Evolutionary conservation across 2,797 vertebrate species (phyloP).

Genomic region (Podarcis lilfordi): DNA sequence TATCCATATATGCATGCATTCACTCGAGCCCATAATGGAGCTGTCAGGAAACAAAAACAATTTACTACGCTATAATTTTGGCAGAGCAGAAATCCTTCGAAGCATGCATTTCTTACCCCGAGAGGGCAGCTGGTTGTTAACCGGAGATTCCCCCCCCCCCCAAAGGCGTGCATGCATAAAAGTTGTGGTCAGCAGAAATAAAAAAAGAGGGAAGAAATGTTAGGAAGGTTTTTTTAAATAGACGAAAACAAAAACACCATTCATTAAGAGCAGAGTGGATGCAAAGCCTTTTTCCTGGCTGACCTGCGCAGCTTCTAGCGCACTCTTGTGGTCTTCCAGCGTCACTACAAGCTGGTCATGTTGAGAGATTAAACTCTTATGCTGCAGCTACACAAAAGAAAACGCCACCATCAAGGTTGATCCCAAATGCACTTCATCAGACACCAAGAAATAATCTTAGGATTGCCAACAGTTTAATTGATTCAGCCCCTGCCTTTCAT

Average conservation of each 20-base stretch:
- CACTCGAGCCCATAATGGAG: not conserved
- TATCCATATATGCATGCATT: conserved; percentile 27
- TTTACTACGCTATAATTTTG: conserved; percentile 31
- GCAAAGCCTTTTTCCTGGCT: conserved; percentile 72
- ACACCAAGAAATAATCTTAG: not conserved
- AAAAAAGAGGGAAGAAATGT: conserved; percentile 29
- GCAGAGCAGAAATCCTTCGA: conserved; percentile 18
- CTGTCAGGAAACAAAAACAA: conserved; percentile 1
- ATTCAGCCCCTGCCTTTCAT: not conserved
- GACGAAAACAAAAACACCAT: not conserved
- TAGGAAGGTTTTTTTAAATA: not conserved
- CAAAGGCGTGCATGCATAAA: conserved; percentile 72
- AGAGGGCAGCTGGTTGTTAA: conserved; percentile 10
- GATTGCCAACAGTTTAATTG: not conserved
- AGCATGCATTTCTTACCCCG: conserved; percentile 51
- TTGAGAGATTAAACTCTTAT: conserved; percentile 90
- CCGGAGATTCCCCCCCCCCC: conserved; percentile 31
- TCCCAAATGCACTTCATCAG: not conserved
- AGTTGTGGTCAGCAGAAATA: conserved; percentile 35
- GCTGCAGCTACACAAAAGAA: conserved; percentile 87
- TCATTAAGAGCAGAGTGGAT: conserved; percentile 17
- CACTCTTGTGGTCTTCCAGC: conserved; percentile 98
- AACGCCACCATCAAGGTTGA: conserved; percentile 70
- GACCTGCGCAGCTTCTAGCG: conserved; percentile 95
- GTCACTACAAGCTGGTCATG: conserved; percentile 92